Base-by-base conservation (phyloP, 2,797 vertebrate genomes). In the Pelodytes ibericus region DNA sequence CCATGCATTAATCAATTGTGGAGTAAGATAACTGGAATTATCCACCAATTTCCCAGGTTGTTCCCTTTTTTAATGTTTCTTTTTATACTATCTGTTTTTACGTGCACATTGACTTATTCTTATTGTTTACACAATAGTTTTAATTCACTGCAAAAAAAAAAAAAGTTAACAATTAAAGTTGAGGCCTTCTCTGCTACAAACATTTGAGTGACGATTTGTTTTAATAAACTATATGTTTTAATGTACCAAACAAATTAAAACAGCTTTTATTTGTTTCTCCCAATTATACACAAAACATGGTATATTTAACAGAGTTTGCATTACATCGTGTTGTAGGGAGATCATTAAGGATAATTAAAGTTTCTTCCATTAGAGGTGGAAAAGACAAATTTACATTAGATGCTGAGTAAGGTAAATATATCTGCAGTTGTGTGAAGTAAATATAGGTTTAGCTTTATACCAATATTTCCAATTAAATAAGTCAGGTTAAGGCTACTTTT, bases 341-440 rank as follows among this genome's bases (percentile, higher is more conserved):
- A 57, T 74, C 72, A 66, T 65, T 74, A 74, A 74, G 47, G 72
- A 66, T 66, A 74, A 66, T 66, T 58, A 74, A 58, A 57, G 49
- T 66, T 74, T 74, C 20, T 58, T 74, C 51, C 24, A 44, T 74
- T 66, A 74, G 51, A 24, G 15, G 39, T 30, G 30, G 51, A 3
- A 24, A 24, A 66, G 33, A 26, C 30, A 49, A 56, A 66, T 58
- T 3, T 33, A 59, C 30, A 39, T 49, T 57, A 67, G 47, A 30
- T 49, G 72, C 53, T 10, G 41, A 59, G 53, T 74, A 74, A 74
- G 63, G 53, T 74, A 74, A 67, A 74, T 67, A 51, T 74, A 59
- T 24, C 57, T 24, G 59, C 53, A 74, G 13, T 27, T 18, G 20
- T 47, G n/a, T 59, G 26, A 67, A 59, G 44, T 44, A 57, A 44